These are phyloP conservation scores for Phoebastria nigripes DNA, from an alignment of 2,797 vertebrate genomes.

Conservation along the genomic window DNA sequence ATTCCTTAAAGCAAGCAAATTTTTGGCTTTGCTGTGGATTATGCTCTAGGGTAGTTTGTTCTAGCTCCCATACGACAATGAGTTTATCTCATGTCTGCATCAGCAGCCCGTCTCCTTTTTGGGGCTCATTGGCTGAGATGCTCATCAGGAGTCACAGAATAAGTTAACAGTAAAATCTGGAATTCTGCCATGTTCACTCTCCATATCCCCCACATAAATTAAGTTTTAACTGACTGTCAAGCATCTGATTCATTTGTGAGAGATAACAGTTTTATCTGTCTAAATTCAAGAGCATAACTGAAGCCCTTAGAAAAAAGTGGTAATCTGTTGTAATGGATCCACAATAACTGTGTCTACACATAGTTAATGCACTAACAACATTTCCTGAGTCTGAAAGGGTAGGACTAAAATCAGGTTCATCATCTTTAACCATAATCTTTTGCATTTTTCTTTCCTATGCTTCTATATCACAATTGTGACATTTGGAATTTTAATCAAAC, in stretches of 20 bases:
- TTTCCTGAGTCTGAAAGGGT: background rate
- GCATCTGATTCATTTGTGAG: conserved; percentile 56
- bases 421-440: background rate
- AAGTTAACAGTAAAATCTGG: conserved; percentile 55
- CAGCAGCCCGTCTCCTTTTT: conserved; percentile 16
- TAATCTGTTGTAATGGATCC: conserved; percentile 8
- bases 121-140: background rate
- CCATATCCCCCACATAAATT: conserved; percentile 48
- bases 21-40: conserved; percentile 46
- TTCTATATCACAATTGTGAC: background rate
- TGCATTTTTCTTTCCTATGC: background rate
- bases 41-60: conserved; percentile 35
- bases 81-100: conserved; percentile 62
- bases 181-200: conserved; percentile 47
- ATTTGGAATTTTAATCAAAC: background rate
- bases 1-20: conserved; percentile 61
- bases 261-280: conserved; percentile 51
- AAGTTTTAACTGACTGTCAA: conserved; percentile 68
- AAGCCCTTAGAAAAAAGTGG: background rate
- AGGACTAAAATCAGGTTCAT: background rate
- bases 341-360: background rate
- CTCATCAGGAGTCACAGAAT: conserved; percentile 51
- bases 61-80: conserved; percentile 1
- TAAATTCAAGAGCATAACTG: conserved; percentile 32
- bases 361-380: background rate